A percentile compares a stretch with the other conserved stretches of the same genome.
Conservation (phyloP, 2,888 invertebrate genomes). For the Rutpela maculata region DNA sequence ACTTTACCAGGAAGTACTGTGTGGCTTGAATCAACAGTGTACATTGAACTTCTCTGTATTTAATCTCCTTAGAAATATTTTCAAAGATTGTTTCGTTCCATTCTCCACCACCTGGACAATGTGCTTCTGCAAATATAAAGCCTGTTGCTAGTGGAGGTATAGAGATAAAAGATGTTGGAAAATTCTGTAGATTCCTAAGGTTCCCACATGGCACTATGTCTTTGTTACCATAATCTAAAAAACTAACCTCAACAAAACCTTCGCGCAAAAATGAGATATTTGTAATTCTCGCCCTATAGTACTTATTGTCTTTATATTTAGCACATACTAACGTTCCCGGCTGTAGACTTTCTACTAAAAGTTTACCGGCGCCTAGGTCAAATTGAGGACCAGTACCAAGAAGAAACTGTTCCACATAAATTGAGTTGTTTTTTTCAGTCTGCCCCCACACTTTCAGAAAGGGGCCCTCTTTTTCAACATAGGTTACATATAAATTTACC, state of each 20-base stretch:
- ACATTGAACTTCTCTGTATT: conserved; percentile 72
- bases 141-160: conserved; percentile 78
- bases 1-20: conserved; percentile 73
- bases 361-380: conserved; percentile 72
- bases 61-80: conserved; percentile 71
- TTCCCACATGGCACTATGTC: conserved; percentile 78
- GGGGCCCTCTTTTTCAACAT: conserved; percentile 82
- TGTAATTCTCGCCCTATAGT: conserved; percentile 80
- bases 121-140: conserved; percentile 78
- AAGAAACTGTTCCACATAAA: conserved; percentile 77
- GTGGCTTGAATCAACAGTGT: conserved; percentile 68
- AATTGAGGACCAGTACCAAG: conserved; percentile 74
- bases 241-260: conserved; percentile 80
- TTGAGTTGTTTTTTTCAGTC: conserved; percentile 77
- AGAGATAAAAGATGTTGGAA: conserved; percentile 72
- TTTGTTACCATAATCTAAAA: conserved; percentile 82
- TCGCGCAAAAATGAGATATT: conserved; percentile 74
- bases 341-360: conserved; percentile 69
- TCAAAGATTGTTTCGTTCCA: conserved; percentile 75
- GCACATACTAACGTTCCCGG: conserved; percentile 77
- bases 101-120: conserved; percentile 69
- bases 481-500: conserved; percentile 75
- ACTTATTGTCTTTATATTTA: conserved; percentile 80
- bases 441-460: conserved; percentile 86
- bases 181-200: conserved; percentile 77